phyloP scores from a whole-genome alignment of 2,113 vertebrate genomes.

The Dascyllus trimaculatus region DNA sequence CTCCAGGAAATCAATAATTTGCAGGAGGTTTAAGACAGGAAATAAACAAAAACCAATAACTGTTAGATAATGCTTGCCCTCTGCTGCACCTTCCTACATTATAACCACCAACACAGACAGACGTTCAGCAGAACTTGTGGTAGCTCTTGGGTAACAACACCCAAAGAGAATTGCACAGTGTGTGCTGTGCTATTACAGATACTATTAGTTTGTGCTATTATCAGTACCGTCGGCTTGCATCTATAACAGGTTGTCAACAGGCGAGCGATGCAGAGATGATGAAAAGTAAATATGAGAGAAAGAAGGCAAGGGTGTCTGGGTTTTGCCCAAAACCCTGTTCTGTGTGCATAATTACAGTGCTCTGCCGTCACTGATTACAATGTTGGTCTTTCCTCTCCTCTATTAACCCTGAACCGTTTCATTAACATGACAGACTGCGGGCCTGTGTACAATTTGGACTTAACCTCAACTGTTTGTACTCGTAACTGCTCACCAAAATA shows the following conservation, averaged over 20 bases:
- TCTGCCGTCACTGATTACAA: slow-evolving; percentile 74
- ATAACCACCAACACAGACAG: slow-evolving; percentile 69
- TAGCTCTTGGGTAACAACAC: slow-evolving; percentile 52
- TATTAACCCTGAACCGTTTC: slow-evolving; percentile 78
- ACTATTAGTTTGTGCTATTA: slow-evolving; percentile 45
- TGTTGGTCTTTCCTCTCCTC: slow-evolving; percentile 76
- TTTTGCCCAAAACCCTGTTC: slow-evolving; percentile 74
- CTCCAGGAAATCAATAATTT: slow-evolving; percentile 80
- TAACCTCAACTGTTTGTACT: slow-evolving; percentile 70
- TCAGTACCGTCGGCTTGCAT: slow-evolving; percentile 29
- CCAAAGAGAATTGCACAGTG: slow-evolving; percentile 44
- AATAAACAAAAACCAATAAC: slow-evolving; percentile 76
- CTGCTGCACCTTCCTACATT: slow-evolving; percentile 67
- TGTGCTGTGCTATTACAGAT: slow-evolving; percentile 51
- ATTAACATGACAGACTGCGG: slow-evolving; percentile 76
- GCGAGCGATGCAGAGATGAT: slow-evolving; percentile 45
- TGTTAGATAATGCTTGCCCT: slow-evolving; percentile 75
- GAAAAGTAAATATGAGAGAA: slow-evolving; percentile 66
- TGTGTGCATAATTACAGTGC: slow-evolving; percentile 74
- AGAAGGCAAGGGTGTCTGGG: slow-evolving; percentile 66
- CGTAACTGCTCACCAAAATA: slow-evolving; percentile 56
- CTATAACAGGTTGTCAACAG: slow-evolving; percentile 63
- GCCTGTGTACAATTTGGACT: slow-evolving; percentile 72
- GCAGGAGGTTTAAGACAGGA: slow-evolving; percentile 75
- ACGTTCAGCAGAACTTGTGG: slow-evolving; percentile 39